Conservation (phyloP, 2,113 vertebrate genomes). For the Bos indicus region DNA sequence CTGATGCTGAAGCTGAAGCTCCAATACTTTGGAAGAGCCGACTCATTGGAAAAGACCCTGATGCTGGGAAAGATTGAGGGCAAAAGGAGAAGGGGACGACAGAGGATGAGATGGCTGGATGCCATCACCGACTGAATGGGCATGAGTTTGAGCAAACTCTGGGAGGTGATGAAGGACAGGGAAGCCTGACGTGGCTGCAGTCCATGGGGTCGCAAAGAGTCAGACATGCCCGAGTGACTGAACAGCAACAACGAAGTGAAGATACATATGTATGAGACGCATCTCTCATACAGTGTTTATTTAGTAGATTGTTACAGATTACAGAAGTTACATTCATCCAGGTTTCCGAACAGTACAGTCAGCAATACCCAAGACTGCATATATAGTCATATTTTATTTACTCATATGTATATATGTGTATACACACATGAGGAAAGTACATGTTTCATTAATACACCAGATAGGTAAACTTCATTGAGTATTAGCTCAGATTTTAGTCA, state of each 20-base stretch:
- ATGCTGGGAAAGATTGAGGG: background rate
- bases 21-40: background rate
- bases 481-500: background rate
- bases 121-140: background rate
- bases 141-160: background rate
- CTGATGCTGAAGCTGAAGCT: background rate
- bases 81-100: background rate
- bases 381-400: fast-evolving
- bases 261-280: fast-evolving
- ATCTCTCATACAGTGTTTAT: background rate
- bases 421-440: fast-evolving
- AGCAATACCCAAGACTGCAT: too few species aligned
- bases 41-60: background rate
- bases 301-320: too few species aligned
- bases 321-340: background rate
- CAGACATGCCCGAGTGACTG: background rate
- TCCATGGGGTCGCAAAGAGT: background rate
- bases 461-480: background rate
- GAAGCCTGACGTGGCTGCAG: background rate
- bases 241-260: background rate
- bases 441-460: background rate
- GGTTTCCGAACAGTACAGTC: background rate
- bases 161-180: background rate
- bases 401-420: fast-evolving
- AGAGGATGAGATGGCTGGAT: background rate